Evolutionary conservation across 2,888 invertebrate genomes (phyloP), one percentile per base, ranked within the genome.

Genomic region (Lithophane leautieri): DNA sequence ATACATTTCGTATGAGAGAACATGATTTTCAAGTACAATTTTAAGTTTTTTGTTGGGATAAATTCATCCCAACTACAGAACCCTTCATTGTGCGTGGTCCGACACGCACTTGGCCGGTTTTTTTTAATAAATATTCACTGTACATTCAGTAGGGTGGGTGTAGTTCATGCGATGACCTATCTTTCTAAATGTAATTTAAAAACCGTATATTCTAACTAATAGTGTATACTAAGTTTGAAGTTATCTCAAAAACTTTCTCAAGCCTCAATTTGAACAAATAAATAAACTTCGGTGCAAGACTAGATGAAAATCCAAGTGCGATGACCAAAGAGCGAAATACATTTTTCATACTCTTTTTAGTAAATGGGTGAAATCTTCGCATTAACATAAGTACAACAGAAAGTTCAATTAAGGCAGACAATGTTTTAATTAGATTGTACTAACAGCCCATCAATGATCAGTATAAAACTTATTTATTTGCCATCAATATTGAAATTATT

Each of bases 331-430:
- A 70, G 16, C n/a, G 34, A 63, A 50, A 25, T n/a, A 40, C 14
- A n/a, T 63, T 63, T 34, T 9, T 25, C 4, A 34, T n/a, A 28
- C n/a, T 12, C 1, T 50, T 34, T 65, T 28, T 22, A 40, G 11
- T 65, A n/a, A 75, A 22, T 34, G 4, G 2, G 19, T n/a, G 3
- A 52, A 40, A 34, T 58, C 0, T 74, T 50, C 16, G 42, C 16
- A 60, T 52, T 60, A 52, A 28, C 12, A 25, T 34, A 67, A 61
- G 11, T 34, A 52, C 44, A 34, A 66, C 62, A 69, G 50, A 63
- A 77, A 77, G 56, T 63, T 56, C 1, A 63, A 77, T 50, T 77
- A 28, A 63, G 68, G 54, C 47, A 54, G 44, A 19, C 19, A 11
- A 68, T 47, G 11, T 62, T 54, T 40, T n/a, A 19, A 73, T 2